A percentile compares a stretch with the other conserved stretches of the same genome.
Conservation (phyloP, 2,113 vertebrate genomes). For the Pedetes capensis region DNA sequence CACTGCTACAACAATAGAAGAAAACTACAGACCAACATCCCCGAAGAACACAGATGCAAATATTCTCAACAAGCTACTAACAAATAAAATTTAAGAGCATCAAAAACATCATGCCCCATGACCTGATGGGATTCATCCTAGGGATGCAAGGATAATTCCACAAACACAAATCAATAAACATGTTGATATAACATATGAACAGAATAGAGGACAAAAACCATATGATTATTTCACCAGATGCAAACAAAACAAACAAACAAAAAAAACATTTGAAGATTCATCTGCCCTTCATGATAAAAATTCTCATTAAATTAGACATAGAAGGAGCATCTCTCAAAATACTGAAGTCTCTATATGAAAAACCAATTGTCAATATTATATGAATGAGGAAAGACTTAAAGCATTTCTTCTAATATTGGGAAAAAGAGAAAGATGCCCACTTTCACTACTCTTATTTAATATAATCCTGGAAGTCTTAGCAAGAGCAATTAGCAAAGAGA, state of each 20-base stretch:
- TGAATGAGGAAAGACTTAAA: background rate
- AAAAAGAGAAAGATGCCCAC: too few relatives aligned
- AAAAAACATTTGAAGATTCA: background rate
- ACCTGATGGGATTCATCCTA: background rate
- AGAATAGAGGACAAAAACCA: background rate
- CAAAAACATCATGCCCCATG: background rate
- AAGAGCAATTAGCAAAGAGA: background rate
- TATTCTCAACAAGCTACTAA: background rate
- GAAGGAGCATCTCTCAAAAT: background rate
- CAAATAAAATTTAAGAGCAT: background rate
- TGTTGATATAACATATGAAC: background rate
- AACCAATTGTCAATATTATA: too few relatives aligned
- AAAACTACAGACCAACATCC: background rate
- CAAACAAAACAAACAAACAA: too few relatives aligned
- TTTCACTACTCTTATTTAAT: background rate
- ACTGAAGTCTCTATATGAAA: background rate
- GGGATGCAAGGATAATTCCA: background rate
- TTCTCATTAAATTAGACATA: background rate
- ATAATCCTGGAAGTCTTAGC: background rate
- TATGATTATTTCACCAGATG: background rate
- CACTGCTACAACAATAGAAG: background rate
- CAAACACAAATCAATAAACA: background rate
- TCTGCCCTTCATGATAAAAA: background rate
- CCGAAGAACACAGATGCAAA: background rate
- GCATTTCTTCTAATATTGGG: background rate